phyloP scores from a whole-genome alignment of 2,113 vertebrate species.

The Gymnorhina tibicen region DNA sequence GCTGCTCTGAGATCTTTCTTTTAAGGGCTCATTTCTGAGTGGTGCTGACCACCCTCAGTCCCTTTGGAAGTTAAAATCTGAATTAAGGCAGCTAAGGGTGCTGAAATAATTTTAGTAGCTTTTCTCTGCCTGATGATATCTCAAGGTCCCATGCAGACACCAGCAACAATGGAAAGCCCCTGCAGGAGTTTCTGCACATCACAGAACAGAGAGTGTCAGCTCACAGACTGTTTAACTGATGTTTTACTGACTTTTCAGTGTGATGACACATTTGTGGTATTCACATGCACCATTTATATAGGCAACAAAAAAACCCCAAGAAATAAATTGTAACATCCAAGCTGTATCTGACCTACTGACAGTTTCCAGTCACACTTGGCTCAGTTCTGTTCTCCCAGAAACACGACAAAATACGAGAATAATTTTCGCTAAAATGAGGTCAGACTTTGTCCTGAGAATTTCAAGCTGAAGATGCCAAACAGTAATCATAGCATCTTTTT shows the following conservation, averaged over 20 bases:
- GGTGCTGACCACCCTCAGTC: fast-evolving
- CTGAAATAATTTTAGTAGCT: neutral
- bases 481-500: neutral
- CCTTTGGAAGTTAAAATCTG: neutral
- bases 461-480: neutral
- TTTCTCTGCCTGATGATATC: neutral
- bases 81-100: neutral
- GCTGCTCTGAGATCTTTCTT: neutral
- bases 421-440: neutral
- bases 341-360: neutral
- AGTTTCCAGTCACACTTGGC: neutral
- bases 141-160: neutral
- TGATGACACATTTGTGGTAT: neutral
- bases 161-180: neutral
- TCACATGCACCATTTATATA: neutral
- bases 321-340: neutral
- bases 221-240: neutral
- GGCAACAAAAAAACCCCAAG: neutral
- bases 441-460: neutral
- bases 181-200: neutral
- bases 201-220: neutral
- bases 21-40: neutral
- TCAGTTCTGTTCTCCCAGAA: neutral
- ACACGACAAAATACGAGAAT: neutral
- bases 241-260: neutral